Evolutionary conservation across 2,888 invertebrate genomes (phyloP).

Genomic region (Acleris emargana): DNA sequence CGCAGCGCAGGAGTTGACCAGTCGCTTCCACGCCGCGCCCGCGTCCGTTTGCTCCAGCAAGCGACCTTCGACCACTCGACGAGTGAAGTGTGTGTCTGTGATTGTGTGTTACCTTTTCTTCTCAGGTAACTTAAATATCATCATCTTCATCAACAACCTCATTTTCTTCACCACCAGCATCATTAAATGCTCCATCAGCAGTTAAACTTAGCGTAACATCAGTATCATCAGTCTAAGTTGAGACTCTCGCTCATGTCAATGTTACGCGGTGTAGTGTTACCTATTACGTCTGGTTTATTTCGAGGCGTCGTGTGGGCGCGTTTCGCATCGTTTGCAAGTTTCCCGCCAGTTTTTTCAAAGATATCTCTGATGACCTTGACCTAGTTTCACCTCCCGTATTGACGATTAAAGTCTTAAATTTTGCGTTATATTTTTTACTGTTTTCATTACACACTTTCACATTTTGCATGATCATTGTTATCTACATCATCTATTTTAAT

Average conservation of each 20-base stretch:
- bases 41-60: conserved; percentile 78
- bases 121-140: conserved; percentile 43
- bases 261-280: conserved; percentile 77
- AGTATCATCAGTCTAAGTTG: conserved; percentile 17
- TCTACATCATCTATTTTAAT: background rate
- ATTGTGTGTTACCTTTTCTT: conserved; percentile 62
- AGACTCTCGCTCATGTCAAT: conserved; percentile 53
- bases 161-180: background rate
- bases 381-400: conserved; percentile 50
- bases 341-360: conserved; percentile 41
- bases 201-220: background rate
- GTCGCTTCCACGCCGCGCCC: conserved; percentile 80
- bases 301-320: conserved; percentile 69
- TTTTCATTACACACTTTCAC: background rate
- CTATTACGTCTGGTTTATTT: conserved; percentile 76
- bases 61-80: conserved; percentile 77
- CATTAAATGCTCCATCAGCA: background rate
- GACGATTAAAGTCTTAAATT: conserved; percentile 37
- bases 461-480: background rate
- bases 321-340: conserved; percentile 41
- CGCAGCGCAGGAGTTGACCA: conserved; percentile 57
- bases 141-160: background rate
- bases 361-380: conserved; percentile 71
- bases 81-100: conserved; percentile 82
- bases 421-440: conserved; percentile 2